Evolutionary conservation across 2,797 vertebrate genomes (phyloP), one percentile per base, ranked within the genome.

Genomic region (Eurystomus glaucurus): DNA sequence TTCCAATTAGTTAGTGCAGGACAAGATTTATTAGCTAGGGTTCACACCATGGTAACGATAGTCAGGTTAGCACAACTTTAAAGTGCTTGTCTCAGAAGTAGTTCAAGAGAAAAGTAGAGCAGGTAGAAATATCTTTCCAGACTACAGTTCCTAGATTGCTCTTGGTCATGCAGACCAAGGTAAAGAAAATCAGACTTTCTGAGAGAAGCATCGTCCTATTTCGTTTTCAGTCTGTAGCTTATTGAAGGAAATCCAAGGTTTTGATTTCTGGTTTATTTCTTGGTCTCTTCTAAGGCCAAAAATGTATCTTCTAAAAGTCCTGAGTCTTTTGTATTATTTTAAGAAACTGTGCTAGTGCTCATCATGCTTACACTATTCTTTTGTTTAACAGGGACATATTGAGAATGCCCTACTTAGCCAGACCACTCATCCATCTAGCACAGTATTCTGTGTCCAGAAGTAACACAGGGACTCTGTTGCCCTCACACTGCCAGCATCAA

Each of bases 291-390:
- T 45, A 52, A 35, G 17, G 17, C 31, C 14, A 60, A 60, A 91
- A 71, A 25, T 3, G 1, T 31, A 23, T 22, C 23, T 33, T 79
- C 8, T 50, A 6, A 58, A 88, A 78, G 25, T 18, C 13, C 17
- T 55, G 45, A 77, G 7, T 4, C 10, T 45, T 58, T 72, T 60
- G 15, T 51, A 43, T 62, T 11, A 45, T 78, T 81, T 68, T 37
- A 76, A 72, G 50, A 61, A 82, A 21, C 0, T 0, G 0, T 57
- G 23, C 2, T 37, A 23, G 8, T 58, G 15, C 3, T 52, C 4
- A 29, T n/a, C 2, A 8, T 43, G 29, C 3, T 74, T 64, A 20
- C 35, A 23, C 2, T 58, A 69, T 43, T 25, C 4, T 69, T 91
- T 35, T 57, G 8, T 54, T 88, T 35, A 51, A 43, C 21, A 25